These are phyloP conservation scores for Pristionchus maxplancki DNA, from an alignment of 2,888 invertebrate species.

Conservation along the genomic window DNA sequence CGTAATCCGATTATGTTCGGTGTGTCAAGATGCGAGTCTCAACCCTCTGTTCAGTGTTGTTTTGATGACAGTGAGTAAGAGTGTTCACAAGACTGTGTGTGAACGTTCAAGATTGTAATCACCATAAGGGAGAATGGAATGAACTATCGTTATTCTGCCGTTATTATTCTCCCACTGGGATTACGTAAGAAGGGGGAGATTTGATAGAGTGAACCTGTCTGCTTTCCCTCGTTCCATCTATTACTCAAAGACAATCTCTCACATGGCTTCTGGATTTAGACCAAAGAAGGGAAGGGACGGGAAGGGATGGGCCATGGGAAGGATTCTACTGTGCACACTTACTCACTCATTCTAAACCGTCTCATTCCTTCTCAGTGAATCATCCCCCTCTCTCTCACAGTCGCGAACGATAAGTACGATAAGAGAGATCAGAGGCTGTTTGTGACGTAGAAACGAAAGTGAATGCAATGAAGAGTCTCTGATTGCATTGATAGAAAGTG, in stretches of 20 bases:
- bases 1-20: conserved; percentile 11
- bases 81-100: not conserved
- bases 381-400: not conserved
- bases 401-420: conserved; percentile 37
- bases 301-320: not conserved
- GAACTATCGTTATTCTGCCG: not conserved
- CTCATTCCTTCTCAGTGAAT: conserved; percentile 7
- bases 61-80: not conserved
- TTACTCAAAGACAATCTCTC: not conserved
- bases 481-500: conserved; percentile 29
- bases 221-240: not conserved
- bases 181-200: not conserved
- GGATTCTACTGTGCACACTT: not conserved
- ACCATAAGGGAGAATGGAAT: not conserved
- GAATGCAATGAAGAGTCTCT: not conserved
- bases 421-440: conserved; percentile 29
- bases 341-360: conserved; percentile 25
- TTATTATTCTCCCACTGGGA: not conserved
- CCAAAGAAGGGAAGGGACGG: not conserved
- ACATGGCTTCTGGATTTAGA: not conserved
- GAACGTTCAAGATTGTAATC: conserved; percentile 13
- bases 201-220: not conserved
- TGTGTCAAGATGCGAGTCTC: conserved; percentile 27
- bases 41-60: not conserved
- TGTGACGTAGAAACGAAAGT: conserved; percentile 16